Percentiles rank a stretch among this genome's conserved stretches.
Conservation (phyloP, 2,113 vertebrate species). For the Laterallus jamaicensis region DNA sequence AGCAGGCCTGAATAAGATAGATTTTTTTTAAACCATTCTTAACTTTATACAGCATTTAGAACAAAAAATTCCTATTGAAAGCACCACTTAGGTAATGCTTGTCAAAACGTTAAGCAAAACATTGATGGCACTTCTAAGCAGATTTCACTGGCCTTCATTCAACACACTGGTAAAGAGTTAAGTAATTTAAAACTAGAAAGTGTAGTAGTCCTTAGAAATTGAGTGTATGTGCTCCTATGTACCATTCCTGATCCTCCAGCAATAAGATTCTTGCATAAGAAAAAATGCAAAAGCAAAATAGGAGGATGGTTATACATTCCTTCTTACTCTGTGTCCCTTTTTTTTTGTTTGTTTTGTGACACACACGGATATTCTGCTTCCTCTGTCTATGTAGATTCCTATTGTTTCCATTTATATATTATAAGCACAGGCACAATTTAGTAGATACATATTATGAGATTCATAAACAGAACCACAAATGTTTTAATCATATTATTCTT, state of each 20-base stretch:
- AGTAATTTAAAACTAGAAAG: background rate
- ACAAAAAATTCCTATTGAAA: background rate
- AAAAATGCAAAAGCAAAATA: background rate
- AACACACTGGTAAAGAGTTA: background rate
- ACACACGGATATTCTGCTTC: background rate
- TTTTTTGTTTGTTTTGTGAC: background rate
- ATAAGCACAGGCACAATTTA: constrained; percentile 44
- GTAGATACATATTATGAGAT: constrained; percentile 7
- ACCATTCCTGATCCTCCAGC: background rate
- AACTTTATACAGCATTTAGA: background rate
- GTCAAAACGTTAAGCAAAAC: background rate
- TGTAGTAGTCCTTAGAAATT: background rate
- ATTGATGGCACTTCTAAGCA: background rate
- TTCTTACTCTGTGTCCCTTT: background rate
- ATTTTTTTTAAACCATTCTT: background rate
- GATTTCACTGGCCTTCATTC: background rate
- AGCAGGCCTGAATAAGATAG: background rate
- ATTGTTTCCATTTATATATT: constrained; percentile 41
- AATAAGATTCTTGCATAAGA: background rate
- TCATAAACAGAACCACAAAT: constrained; percentile 16
- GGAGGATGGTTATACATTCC: background rate
- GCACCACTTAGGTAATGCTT: background rate
- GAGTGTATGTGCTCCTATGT: fast-evolving
- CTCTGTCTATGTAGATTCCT: background rate
- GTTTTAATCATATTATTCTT: constrained; percentile 46